These are phyloP conservation scores for Leptopilina drosophilae DNA, from an alignment of 2,888 invertebrate species.

Conservation along the genomic window DNA sequence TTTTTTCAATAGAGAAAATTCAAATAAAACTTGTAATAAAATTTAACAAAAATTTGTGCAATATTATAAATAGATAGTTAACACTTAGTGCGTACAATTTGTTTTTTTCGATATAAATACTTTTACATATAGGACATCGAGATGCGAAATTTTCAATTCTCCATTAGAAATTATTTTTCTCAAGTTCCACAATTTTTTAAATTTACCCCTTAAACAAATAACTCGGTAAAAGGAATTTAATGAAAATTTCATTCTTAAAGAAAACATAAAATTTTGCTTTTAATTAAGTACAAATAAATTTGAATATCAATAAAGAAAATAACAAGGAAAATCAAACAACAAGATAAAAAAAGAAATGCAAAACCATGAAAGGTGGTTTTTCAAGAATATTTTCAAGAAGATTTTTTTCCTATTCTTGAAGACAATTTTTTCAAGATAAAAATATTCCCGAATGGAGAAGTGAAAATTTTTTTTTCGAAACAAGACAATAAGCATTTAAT, in stretches of 20 bases:
- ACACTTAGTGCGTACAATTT: conserved; percentile 22
- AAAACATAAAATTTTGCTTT: no score
- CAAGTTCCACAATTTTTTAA: neutral
- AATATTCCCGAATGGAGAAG: neutral
- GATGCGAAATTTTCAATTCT: neutral
- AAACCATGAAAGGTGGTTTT: no score
- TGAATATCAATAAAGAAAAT: no score
- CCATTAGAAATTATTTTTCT: neutral
- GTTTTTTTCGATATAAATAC: conserved; percentile 1
- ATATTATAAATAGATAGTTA: conserved; percentile 6
- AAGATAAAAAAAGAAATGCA: no score
- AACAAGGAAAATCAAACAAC: no score
- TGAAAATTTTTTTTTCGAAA: no score
- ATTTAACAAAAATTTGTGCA: conserved; percentile 31
- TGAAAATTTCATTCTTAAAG: no score
- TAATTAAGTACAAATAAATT: no score
- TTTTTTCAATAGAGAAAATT: neutral
- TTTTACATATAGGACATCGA: neutral
- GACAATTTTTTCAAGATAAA: neutral
- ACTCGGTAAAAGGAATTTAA: no score
- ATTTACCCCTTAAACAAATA: no score
- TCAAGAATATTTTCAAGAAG: no score
- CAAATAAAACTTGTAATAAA: conserved; percentile 20
- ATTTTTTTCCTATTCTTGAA: no score
- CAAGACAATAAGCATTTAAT: neutral